Percentiles rank a stretch among this genome's conserved stretches.
Conservation (phyloP, 2,113 vertebrate species). For the Stegostoma tigrinum region DNA sequence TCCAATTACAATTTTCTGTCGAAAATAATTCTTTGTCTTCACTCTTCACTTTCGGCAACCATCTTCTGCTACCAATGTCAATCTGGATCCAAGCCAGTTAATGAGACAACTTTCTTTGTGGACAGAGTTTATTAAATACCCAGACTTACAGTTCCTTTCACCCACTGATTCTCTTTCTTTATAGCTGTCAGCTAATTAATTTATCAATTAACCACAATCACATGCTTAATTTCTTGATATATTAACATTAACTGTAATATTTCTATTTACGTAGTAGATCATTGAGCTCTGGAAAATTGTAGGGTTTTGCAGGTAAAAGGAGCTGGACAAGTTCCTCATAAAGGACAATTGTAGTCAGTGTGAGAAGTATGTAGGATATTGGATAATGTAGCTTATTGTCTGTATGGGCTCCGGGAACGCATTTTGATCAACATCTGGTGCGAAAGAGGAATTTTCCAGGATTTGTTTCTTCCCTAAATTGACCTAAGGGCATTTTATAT, state of each 20-base stretch:
- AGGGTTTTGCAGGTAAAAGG: background rate
- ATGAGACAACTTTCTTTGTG: no score
- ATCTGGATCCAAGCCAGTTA: no score
- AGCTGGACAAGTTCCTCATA: background rate
- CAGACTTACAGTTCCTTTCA: no score
- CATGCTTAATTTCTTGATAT: no score
- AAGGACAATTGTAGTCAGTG: background rate
- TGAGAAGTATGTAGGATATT: background rate
- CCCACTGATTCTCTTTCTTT: no score
- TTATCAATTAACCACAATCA: no score
- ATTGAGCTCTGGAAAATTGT: background rate
- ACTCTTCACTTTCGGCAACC: no score
- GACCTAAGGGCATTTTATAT: background rate
- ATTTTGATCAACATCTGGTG: background rate
- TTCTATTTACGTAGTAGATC: background rate
- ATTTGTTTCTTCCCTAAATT: background rate
- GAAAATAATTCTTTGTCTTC: no score
- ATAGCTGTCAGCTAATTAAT: no score
- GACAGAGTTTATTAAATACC: no score
- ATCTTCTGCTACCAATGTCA: no score
- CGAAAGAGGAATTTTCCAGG: background rate
- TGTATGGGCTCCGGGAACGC: background rate
- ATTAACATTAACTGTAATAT: background rate
- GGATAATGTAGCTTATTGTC: background rate
- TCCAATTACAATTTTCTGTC: no score